Base-by-base conservation (phyloP, 1,140 invertebrate species). In the Megathymus violae region DNA sequence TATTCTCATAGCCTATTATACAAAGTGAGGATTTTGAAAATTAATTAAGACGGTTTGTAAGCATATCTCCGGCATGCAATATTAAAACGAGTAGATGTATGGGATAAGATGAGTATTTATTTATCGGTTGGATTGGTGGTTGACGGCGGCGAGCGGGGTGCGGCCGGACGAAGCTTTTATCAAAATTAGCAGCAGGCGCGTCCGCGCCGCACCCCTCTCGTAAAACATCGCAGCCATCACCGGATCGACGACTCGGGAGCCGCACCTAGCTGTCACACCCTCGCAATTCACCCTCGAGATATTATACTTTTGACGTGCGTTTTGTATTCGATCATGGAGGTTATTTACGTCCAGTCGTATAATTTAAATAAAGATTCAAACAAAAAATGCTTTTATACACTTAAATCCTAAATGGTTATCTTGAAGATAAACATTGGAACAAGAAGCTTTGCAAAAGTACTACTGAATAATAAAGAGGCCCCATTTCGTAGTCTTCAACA, bases 121-220 rank as follows among this genome's bases (percentile, higher is more conserved):
- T 73, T 77, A 77, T 75, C 71, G 68, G 68, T 68, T 46, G 60
- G 64, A 67, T 68, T 51, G 75, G 71, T 71, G 69, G 70, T 58
- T 34, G 52, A 43, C 15, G 36, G 50, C 31, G 52, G 48, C n/a
- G 43, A 52, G 43, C 13, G 48, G 78, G 85, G 85, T 66, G 86
- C 78, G 85, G 83, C 79, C 79, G 84, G 75, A 76, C 78, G 77
- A 80, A 67, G 85, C 85, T 90, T 90, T 90, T 87, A 89, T 85
- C 86, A 80, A 89, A 90, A 89, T 90, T 88, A 87, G 84, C 79
- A 73, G 85, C 79, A 74, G 85, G 77, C 85, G 83, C 85, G 78
- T 83, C 85, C 83, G 78, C 67, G 76, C 63, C 40, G 65, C 88
- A 80, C 88, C 88, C 85, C 75, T 75, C 64, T 82, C 85, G 81